Evolutionary conservation across 2,888 invertebrate species (phyloP).

Genomic region (Drosophila meridionalis): DNA sequence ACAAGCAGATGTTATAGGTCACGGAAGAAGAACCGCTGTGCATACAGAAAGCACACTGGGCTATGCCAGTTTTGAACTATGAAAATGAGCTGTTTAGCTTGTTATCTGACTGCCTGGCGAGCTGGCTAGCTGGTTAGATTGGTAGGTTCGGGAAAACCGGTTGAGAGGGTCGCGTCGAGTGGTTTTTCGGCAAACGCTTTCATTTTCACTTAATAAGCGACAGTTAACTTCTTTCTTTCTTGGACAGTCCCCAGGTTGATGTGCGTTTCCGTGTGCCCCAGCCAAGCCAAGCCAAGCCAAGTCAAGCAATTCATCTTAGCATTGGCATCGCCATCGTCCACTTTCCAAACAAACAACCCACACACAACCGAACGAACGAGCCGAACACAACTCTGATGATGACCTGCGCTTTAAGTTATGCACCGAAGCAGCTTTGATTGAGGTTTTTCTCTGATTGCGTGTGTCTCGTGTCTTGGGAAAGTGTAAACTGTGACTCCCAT

Average conservation of each 20-base stretch:
- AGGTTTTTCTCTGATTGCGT: slow-evolving; percentile 71
- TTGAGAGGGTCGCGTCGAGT: slow-evolving; percentile 54
- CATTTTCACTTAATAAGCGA: slow-evolving; percentile 79
- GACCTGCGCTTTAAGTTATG: slow-evolving; percentile 77
- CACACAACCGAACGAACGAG: slow-evolving; percentile 26
- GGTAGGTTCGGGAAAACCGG: slow-evolving; percentile 64
- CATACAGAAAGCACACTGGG: background rate
- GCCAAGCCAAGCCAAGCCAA: slow-evolving; percentile 13
- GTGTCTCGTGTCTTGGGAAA: slow-evolving; percentile 64
- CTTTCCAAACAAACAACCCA: slow-evolving; percentile 76
- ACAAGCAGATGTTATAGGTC: slow-evolving; percentile 13
- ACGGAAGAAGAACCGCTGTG: slow-evolving; percentile 18
- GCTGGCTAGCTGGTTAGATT: slow-evolving; percentile 22
- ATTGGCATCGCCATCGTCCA: slow-evolving; percentile 63
- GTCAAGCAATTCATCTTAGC: slow-evolving; percentile 60
- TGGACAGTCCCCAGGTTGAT: slow-evolving; percentile 60
- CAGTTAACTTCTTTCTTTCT: slow-evolving; percentile 76
- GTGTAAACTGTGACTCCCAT: slow-evolving; percentile 76
- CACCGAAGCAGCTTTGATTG: slow-evolving; percentile 71
- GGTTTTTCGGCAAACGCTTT: slow-evolving; percentile 77
- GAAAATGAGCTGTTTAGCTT: slow-evolving; percentile 50
- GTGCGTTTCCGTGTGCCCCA: slow-evolving; percentile 74
- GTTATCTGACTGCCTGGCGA: slow-evolving; percentile 22
- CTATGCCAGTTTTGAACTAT: slow-evolving; percentile 36
- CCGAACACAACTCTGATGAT: slow-evolving; percentile 56